A percentile compares a stretch with the other conserved stretches of the same genome.
Conservation (phyloP, 2,888 invertebrate genomes). For the Amphipyra tragopoginis region DNA sequence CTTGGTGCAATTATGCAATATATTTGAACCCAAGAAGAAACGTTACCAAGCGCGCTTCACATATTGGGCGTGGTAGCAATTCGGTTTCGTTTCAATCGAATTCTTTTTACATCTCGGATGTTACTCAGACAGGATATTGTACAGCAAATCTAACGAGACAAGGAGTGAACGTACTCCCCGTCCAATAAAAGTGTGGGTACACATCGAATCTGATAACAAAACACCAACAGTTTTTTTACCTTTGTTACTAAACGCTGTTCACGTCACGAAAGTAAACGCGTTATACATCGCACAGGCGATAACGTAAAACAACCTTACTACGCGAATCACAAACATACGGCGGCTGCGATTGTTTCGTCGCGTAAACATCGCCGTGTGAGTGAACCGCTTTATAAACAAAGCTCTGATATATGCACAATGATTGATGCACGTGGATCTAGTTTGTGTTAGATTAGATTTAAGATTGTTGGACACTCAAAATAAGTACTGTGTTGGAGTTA, state of each 20-base stretch:
- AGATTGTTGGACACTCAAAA: neutral
- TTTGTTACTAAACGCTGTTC: neutral
- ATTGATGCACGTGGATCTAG: slow-evolving; percentile 14
- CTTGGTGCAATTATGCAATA: no score
- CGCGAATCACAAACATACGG: slow-evolving; percentile 38
- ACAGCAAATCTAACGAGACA: no score
- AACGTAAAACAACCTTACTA: slow-evolving; percentile 21
- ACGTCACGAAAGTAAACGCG: slow-evolving; percentile 10
- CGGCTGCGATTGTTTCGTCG: slow-evolving; percentile 42
- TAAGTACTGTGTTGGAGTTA: neutral
- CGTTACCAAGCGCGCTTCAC: no score
- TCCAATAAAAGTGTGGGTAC: no score
- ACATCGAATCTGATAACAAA: no score
- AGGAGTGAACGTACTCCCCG: no score
- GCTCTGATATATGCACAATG: slow-evolving; percentile 20
- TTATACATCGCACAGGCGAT: slow-evolving; percentile 17
- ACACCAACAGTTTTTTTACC: neutral
- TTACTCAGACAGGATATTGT: no score
- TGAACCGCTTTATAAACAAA: slow-evolving; percentile 41
- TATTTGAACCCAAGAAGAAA: no score
- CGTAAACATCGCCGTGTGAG: slow-evolving; percentile 40
- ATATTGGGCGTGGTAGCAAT: no score
- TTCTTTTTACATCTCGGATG: no score
- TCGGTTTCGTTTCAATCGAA: no score
- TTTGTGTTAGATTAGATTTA: neutral